A percentile compares a stretch with the other conserved stretches of the same genome.
These are phyloP conservation scores for Rhogogaster chlorosoma DNA, from an alignment of 2,888 invertebrate species.

Conservation along the genomic window DNA sequence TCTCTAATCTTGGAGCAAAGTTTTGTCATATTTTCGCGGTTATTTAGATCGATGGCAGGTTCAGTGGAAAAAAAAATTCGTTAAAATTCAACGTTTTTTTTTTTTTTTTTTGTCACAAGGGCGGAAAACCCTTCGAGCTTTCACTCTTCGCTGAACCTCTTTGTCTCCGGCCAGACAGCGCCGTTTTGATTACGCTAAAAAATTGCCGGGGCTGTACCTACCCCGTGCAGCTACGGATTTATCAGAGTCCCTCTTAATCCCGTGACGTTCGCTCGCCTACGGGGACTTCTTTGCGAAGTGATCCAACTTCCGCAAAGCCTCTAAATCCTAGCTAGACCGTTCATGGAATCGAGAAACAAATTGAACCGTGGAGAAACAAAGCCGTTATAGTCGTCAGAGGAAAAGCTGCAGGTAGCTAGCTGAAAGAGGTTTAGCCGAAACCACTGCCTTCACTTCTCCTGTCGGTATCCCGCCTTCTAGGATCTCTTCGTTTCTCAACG, in stretches of 20 bases:
- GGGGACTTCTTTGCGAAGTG: slow-evolving; percentile 25
- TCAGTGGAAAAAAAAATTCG: background rate
- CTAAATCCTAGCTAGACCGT: slow-evolving; percentile 17
- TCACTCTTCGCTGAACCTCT: background rate
- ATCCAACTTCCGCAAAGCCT: slow-evolving; percentile 40
- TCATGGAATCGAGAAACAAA: slow-evolving; percentile 35
- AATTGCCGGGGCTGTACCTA: background rate
- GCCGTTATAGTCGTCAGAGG: background rate
- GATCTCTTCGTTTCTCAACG: background rate
- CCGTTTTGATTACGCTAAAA: slow-evolving; percentile 27
- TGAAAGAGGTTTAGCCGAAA: slow-evolving; percentile 22
- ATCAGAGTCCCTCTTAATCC: slow-evolving; percentile 40
- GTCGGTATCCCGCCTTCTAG: background rate
- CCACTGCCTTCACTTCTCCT: background rate
- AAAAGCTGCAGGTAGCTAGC: background rate
- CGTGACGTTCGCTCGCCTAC: slow-evolving; percentile 18
- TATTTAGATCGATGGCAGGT: background rate
- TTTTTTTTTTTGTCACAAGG: background rate
- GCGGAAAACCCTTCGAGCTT: slow-evolving; percentile 23
- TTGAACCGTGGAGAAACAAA: slow-evolving; percentile 40
- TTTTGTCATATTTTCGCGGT: background rate
- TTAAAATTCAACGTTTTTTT: background rate
- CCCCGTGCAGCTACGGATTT: background rate
- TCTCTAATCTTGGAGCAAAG: background rate
- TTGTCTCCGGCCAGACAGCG: slow-evolving; percentile 28